These are phyloP conservation scores for Prostheceraeus crozeri DNA, from an alignment of 2,888 invertebrate species.

Conservation along the genomic window DNA sequence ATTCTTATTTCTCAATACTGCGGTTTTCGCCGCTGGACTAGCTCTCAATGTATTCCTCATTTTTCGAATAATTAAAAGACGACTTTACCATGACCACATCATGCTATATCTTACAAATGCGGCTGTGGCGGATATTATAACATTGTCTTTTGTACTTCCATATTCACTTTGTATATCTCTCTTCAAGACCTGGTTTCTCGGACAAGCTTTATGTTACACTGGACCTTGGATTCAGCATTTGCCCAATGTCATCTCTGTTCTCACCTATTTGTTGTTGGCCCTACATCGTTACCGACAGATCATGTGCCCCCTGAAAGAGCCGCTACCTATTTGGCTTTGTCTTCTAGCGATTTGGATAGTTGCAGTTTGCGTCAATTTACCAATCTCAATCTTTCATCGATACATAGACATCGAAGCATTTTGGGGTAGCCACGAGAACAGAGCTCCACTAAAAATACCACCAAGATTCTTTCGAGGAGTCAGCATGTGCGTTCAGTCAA, in stretches of 20 bases:
- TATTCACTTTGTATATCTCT: conserved; percentile 11
- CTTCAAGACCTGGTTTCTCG: conserved; percentile 14
- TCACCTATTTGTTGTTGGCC: conserved; percentile 17
- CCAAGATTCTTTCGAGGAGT: no score
- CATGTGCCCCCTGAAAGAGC: conserved; percentile 5
- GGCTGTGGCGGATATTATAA: conserved; percentile 7
- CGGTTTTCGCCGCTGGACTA: no score
- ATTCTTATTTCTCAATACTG: no score
- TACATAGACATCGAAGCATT: conserved; percentile 14
- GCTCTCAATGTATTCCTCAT: conserved; percentile 19
- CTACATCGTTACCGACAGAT: conserved; percentile 13
- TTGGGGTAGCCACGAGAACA: no score
- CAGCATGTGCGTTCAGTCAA: no score
- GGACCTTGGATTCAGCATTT: conserved; percentile 14
- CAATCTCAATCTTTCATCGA: conserved; percentile 17
- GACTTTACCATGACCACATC: not conserved
- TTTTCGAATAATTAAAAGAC: not conserved
- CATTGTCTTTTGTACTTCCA: conserved; percentile 2
- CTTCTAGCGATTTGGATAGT: conserved; percentile 3
- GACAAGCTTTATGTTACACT: conserved; percentile 6
- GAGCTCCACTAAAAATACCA: no score
- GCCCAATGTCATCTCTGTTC: not conserved
- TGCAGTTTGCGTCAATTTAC: not conserved
- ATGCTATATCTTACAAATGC: conserved; percentile 1
- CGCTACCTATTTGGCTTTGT: not conserved